Evolutionary conservation across 2,888 invertebrate species (phyloP).

Genomic region (Automeris io): DNA sequence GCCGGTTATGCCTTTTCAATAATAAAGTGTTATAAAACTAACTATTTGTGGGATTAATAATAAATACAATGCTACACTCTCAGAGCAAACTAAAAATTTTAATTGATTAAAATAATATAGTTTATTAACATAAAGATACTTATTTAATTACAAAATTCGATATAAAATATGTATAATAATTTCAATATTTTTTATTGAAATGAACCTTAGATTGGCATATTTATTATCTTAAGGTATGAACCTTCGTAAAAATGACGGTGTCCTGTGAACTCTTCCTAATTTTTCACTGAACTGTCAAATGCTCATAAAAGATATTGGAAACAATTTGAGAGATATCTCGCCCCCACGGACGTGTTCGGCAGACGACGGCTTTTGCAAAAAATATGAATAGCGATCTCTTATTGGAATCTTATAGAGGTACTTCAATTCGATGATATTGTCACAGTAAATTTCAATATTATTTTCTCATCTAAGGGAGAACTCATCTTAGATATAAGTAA

Average conservation of each 20-base stretch:
- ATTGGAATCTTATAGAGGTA: conserved; percentile 26
- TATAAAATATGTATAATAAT: no score
- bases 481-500: conserved; percentile 12
- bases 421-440: conserved; percentile 25
- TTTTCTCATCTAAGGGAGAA: conserved; percentile 9
- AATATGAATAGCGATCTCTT: conserved; percentile 41
- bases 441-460: conserved; percentile 24
- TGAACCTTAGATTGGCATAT: no score
- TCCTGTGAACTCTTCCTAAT: conserved; percentile 47
- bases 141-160: no score
- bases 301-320: conserved; percentile 68
- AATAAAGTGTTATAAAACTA: no score
- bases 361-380: conserved; percentile 34
- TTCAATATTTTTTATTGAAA: no score
- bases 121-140: no score
- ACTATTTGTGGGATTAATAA: no score
- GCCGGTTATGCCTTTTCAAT: no score
- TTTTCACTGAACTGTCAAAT: conserved; percentile 66
- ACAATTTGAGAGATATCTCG: conserved; percentile 66
- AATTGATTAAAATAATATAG: no score
- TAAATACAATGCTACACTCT: no score
- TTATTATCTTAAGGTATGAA: no score
- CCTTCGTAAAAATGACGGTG: conserved; percentile 28
- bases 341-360: conserved; percentile 41
- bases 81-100: no score